Conservation (phyloP, 1,140 invertebrate genomes). For the Cyrtorhinus lividipennis region DNA sequence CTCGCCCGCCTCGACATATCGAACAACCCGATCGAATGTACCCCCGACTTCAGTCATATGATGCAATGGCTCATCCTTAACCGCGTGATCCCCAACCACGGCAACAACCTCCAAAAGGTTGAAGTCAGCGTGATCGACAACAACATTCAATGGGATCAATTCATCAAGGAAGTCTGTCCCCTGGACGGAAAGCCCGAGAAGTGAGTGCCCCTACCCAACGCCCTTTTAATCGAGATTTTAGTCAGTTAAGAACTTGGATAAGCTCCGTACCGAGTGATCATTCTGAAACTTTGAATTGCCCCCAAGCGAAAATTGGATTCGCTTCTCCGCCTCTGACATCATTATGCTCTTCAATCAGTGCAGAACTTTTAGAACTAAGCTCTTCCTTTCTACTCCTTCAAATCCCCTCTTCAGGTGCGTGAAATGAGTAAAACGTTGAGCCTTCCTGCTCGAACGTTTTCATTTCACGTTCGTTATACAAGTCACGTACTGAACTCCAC, state of each 20-base stretch:
- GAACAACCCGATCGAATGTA: slow-evolving; percentile 33
- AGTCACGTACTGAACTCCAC: too few relatives aligned
- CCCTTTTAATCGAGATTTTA: too few relatives aligned
- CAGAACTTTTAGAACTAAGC: too few relatives aligned
- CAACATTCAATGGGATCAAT: slow-evolving; percentile 19
- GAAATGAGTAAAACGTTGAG: too few relatives aligned
- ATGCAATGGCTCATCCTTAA: slow-evolving; percentile 32
- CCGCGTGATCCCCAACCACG: slow-evolving; percentile 30
- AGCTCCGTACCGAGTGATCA: too few relatives aligned
- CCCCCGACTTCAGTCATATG: slow-evolving; percentile 30
- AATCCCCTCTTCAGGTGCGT: too few relatives aligned
- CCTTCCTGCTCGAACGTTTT: too few relatives aligned
- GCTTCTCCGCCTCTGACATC: too few relatives aligned
- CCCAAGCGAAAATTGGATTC: background rate
- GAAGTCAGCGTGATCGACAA: slow-evolving; percentile 12
- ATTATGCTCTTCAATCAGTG: too few relatives aligned
- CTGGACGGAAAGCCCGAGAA: background rate
- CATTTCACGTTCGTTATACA: too few relatives aligned
- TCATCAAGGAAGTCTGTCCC: slow-evolving; percentile 16
- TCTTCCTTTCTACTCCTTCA: too few relatives aligned
- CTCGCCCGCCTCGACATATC: slow-evolving; percentile 30
- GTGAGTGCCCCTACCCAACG: background rate
- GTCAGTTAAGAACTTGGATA: slow-evolving; percentile 14
- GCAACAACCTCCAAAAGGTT: slow-evolving; percentile 15
- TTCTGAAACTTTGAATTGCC: background rate